Percentiles rank a stretch among this genome's conserved stretches.
phyloP scores from a whole-genome alignment of 2,888 invertebrate genomes.

The Tortricodes alternella region DNA sequence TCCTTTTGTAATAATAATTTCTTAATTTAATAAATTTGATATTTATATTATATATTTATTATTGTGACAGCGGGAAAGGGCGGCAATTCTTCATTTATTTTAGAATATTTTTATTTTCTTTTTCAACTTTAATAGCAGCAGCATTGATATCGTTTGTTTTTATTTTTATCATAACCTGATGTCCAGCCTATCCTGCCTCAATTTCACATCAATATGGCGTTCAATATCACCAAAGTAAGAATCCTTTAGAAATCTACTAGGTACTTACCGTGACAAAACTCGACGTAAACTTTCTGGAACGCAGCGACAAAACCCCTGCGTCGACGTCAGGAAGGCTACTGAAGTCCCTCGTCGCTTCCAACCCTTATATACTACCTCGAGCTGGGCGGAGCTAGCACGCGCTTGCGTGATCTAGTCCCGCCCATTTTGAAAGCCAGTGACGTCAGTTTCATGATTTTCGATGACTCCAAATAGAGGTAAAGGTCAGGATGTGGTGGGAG shows the following conservation, averaged over 20 bases:
- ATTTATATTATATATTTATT: no score
- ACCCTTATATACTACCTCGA: slow-evolving; percentile 61
- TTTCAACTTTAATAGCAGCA: no score
- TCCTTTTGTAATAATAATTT: no score
- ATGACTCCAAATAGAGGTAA: not conserved
- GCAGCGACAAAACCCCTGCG: slow-evolving; percentile 45
- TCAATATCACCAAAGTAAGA: not conserved
- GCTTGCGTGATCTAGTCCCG: slow-evolving; percentile 54
- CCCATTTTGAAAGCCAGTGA: slow-evolving; percentile 60
- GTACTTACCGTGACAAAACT: slow-evolving; percentile 66
- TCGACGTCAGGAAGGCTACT: slow-evolving; percentile 41
- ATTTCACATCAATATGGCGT: not conserved
- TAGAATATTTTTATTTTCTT: no score
- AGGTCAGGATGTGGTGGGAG: slow-evolving; percentile 1
- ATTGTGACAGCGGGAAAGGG: no score
- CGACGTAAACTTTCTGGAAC: slow-evolving; percentile 64
- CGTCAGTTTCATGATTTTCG: slow-evolving; percentile 37
- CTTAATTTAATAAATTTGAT: no score
- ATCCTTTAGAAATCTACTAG: slow-evolving; percentile 16
- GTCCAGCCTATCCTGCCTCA: no score
- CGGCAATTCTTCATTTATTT: no score
- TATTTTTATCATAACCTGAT: no score
- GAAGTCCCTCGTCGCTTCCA: slow-evolving; percentile 35
- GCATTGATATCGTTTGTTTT: no score
- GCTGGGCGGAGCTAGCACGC: slow-evolving; percentile 59